Evolutionary conservation across 2,797 vertebrate genomes (phyloP), one percentile per base, ranked within the genome.

Genomic region (Sebastolobus altivelis): DNA sequence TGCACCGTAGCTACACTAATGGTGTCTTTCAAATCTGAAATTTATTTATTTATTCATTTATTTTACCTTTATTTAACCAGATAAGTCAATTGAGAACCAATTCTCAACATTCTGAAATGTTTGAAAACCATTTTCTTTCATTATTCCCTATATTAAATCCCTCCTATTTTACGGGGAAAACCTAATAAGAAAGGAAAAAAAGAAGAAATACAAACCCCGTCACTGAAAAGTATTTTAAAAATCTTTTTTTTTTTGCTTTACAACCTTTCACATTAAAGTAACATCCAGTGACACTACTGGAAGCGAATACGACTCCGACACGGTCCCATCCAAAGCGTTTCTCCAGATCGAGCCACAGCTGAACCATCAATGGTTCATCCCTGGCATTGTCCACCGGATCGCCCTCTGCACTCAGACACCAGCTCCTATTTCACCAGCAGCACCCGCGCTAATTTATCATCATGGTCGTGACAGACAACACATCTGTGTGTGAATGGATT

Each of bases 401-500:
- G 80, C 88, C 93, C 90, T 88, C 84, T 80, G 86, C 91, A 87
- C 93, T 91, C 86, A 93, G 89, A 94, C 93, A 92, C 89, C 89
- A 82, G 94, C 91, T 94, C 93, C 87, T 89, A 90, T 95, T 95
- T 92, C 94, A 93, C 86, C 92, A 89, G 85, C 93, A 92, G 91
- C 95, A 96, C 93, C 92, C 94, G 92, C 82, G 94, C 94, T 95
- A 95, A 95, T 95, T 95, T 89, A 95, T 95, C 95, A 95, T 94
- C 87, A 80, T 72, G 81, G 87, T 85, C 89, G 61, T 93, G 95
- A 95, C 94, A 95, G 95, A 94, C 92, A 93, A 93, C 92, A 91
- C 90, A 92, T 95, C 93, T 94, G 94, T 90, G 91, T 91, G 92
- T 94, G 96, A 94, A 95, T 81, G 91, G 93, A 95, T 94, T 88